phyloP scores from a whole-genome alignment of 2,888 invertebrate species.

The Oeneis ivallda region DNA sequence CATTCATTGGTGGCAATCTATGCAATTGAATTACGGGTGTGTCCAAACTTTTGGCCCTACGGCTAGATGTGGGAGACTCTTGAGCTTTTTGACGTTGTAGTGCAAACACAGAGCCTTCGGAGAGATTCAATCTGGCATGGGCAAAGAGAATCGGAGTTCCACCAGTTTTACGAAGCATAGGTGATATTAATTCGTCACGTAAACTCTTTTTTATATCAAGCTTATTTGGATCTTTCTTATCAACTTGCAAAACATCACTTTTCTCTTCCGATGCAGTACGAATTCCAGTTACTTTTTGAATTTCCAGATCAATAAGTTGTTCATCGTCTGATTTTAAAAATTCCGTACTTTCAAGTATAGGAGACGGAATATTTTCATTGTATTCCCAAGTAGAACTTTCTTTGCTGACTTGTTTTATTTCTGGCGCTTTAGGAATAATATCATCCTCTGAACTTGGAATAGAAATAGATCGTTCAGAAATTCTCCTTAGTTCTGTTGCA shows the following conservation, averaged over 20 bases:
- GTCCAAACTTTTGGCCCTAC: slow-evolving; percentile 92
- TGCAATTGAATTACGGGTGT: slow-evolving; percentile 91
- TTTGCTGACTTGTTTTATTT: slow-evolving; percentile 73
- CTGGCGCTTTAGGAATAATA: slow-evolving; percentile 81
- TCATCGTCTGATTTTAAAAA: slow-evolving; percentile 83
- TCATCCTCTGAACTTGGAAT: slow-evolving; percentile 90
- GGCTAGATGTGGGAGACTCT: slow-evolving; percentile 87
- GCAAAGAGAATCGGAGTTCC: slow-evolving; percentile 90
- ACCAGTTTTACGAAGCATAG: slow-evolving; percentile 86
- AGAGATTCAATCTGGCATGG: slow-evolving; percentile 89
- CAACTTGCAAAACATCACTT: slow-evolving; percentile 52
- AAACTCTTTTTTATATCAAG: slow-evolving; percentile 78
- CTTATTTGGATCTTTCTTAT: slow-evolving; percentile 57
- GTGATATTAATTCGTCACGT: slow-evolving; percentile 86
- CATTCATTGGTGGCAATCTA: slow-evolving; percentile 90
- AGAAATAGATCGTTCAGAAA: slow-evolving; percentile 88
- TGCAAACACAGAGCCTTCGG: slow-evolving; percentile 91
- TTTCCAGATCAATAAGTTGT: slow-evolving; percentile 78
- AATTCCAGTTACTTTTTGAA: slow-evolving; percentile 78
- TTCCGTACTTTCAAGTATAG: slow-evolving; percentile 83
- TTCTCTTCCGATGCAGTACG: slow-evolving; percentile 62
- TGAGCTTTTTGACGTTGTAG: slow-evolving; percentile 89
- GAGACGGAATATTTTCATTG: slow-evolving; percentile 84
- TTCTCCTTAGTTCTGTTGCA: slow-evolving; percentile 85
- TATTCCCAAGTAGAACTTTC: slow-evolving; percentile 83